Evolutionary conservation across 1,140 invertebrate genomes (phyloP).

Genomic region (Homalodisca vitripennis): DNA sequence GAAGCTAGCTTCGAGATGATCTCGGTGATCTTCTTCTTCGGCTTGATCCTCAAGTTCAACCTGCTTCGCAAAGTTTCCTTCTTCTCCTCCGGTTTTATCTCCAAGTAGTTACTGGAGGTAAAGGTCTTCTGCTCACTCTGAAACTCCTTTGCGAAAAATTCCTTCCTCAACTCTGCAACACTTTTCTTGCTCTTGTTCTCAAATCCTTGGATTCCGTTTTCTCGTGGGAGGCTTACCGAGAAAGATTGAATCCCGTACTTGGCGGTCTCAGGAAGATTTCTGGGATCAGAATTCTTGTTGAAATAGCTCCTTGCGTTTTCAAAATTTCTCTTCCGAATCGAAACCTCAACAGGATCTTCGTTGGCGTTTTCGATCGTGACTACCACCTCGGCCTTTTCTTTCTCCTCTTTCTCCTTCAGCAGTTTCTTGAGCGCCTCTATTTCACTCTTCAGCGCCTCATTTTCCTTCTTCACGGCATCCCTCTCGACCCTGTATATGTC

Average conservation of each 20-base stretch:
- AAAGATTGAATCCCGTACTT: neutral
- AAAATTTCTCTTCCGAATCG: neutral
- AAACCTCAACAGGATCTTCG: neutral
- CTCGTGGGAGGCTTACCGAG: neutral
- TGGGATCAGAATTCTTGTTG: neutral
- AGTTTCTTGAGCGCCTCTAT: conserved; percentile 4
- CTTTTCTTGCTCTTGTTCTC: neutral
- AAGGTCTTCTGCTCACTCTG: neutral
- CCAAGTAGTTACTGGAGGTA: neutral
- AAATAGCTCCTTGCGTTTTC: neutral
- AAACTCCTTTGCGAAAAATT: conserved; percentile 14
- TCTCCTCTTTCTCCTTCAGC: conserved; percentile 5
- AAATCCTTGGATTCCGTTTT: neutral
- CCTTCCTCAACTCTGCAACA: neutral
- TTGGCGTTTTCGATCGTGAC: neutral
- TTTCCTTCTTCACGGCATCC: conserved; percentile 5
- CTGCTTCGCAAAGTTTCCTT: conserved; percentile 14
- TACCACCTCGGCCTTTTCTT: neutral
- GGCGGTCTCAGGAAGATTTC: neutral
- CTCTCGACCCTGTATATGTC: neutral
- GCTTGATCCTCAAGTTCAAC: conserved; percentile 4
- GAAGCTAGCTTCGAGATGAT: neutral
- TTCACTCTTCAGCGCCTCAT: conserved; percentile 3
- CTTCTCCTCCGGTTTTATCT: conserved; percentile 8
- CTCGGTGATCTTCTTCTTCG: neutral